Conservation (phyloP, 2,888 invertebrate genomes). For the Helicoverpa assulta region DNA sequence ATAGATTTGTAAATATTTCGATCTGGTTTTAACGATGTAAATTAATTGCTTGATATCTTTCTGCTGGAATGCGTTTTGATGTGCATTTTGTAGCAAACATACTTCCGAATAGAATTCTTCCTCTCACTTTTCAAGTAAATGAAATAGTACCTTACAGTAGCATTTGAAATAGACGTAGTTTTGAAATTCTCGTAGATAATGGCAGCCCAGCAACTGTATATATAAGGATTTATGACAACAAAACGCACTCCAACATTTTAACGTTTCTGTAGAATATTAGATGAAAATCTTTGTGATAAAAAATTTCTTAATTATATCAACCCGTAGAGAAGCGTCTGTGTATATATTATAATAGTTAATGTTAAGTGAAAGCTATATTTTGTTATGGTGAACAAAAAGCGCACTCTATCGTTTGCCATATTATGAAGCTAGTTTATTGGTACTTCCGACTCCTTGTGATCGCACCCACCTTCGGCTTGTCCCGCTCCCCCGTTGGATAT, state of each 20-base stretch:
- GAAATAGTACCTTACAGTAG: conserved; percentile 32
- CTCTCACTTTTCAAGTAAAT: conserved; percentile 44
- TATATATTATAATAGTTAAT: conserved; percentile 79
- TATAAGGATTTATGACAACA: conserved; percentile 60
- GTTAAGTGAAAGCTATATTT: conserved; percentile 87
- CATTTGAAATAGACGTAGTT: conserved; percentile 40
- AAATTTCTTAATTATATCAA: conserved; percentile 80
- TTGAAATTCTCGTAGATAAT: conserved; percentile 27
- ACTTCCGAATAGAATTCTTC: conserved; percentile 24
- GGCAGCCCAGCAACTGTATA: conserved; percentile 57
- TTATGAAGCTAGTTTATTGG: conserved; percentile 69
- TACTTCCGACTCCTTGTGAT: conserved; percentile 66
- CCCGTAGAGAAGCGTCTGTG: conserved; percentile 80
- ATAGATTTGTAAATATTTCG: conserved; percentile 82
- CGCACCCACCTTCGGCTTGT: conserved; percentile 74
- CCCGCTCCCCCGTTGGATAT: conserved; percentile 68
- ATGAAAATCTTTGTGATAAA: conserved; percentile 87
- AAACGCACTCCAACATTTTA: conserved; percentile 73
- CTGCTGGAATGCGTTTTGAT: conserved; percentile 76
- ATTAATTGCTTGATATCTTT: conserved; percentile 75
- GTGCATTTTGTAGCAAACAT: conserved; percentile 44
- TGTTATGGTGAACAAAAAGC: conserved; percentile 83
- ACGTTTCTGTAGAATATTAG: conserved; percentile 82
- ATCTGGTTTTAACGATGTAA: conserved; percentile 81
- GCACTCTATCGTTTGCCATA: conserved; percentile 83